Percentiles rank a stretch among this genome's conserved stretches.
phyloP scores from a whole-genome alignment of 2,113 vertebrate genomes.

The Tupaia chinensis region DNA sequence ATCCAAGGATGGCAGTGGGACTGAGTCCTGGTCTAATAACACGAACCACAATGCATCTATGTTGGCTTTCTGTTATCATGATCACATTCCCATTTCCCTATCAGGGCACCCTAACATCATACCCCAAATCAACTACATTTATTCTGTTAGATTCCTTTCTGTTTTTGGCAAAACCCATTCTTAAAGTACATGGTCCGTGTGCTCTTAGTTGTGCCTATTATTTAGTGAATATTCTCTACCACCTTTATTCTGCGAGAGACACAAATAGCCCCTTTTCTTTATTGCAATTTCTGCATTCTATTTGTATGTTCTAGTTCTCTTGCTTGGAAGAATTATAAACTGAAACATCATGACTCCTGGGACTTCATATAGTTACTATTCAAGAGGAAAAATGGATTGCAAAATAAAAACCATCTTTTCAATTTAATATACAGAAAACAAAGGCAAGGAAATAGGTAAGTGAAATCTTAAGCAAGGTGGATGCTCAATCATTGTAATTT shows the following conservation, averaged over 20 bases:
- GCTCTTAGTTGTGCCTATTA: background rate
- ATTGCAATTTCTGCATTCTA: conserved; percentile 13
- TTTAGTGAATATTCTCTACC: background rate
- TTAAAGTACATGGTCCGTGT: background rate
- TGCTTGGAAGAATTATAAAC: conserved; percentile 49
- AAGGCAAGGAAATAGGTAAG: conserved; percentile 49
- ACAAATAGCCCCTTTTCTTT: background rate
- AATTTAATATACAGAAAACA: conserved; percentile 35
- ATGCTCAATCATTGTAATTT: conserved; percentile 60
- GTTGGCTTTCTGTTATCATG: background rate
- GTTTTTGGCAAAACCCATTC: background rate
- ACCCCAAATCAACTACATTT: background rate
- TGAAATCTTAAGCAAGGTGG: background rate
- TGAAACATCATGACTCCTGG: conserved; percentile 1
- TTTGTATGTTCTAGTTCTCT: background rate
- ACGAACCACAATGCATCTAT: background rate
- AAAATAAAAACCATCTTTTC: conserved; percentile 43
- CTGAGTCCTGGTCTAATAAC: background rate
- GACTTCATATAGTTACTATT: conserved; percentile 47
- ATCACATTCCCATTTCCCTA: background rate
- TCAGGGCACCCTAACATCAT: background rate
- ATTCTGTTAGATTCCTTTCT: background rate
- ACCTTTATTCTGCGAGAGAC: background rate
- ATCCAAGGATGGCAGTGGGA: background rate
- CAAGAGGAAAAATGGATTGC: conserved; percentile 49